Evolutionary conservation across 2,113 vertebrate genomes (phyloP), one percentile per base, ranked within the genome.

Genomic region (Entomyzon cyanotis): DNA sequence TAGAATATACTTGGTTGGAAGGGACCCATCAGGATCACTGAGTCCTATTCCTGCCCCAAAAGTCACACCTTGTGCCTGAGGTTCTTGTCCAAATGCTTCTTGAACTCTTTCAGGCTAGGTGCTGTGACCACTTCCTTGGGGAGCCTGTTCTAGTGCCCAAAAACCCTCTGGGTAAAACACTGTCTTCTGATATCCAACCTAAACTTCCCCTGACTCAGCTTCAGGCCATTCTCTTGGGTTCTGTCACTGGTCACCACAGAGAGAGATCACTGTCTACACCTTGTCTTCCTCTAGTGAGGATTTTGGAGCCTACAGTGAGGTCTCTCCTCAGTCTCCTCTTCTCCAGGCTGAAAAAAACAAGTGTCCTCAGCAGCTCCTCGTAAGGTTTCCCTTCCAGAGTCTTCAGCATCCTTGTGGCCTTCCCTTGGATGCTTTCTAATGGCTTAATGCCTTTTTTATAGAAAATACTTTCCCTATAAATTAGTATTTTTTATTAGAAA

Each of bases 211-310:
- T 37, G 17, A 42, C 44, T 42, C 84, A 76, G 3, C 21, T 67
- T 67, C 31, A 50, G 21, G 31, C 31, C 2, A 1, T 67, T 59
- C 9, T 11, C 24, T 50, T 0, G 1, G 2, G 37, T 42, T 25
- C 25, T 52, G 21, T 50, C 71, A 42, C 25, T 35, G 47, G 25
- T 35, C 62, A 44, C 25, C 7, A 22, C 11, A 67, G 31, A 31
- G 42, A 56, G 10, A 58, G 42, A 50, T 30, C 7, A 3, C 24
- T 58, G 20, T 10, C 16, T 86, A 27, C 17, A 35, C 25, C 31
- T 59, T 17, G 4, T 2, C 44, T 68, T 77, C 27, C 27, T 15
- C 15, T 60, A 18, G 12, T 27, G 27, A 60, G 33, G 11, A 22
- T 33, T 7, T 19, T 69, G 39, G 46, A 60, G 22, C 19, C 23